These are phyloP conservation scores for Catocala nupta DNA, from an alignment of 2,888 invertebrate species.

Conservation along the genomic window DNA sequence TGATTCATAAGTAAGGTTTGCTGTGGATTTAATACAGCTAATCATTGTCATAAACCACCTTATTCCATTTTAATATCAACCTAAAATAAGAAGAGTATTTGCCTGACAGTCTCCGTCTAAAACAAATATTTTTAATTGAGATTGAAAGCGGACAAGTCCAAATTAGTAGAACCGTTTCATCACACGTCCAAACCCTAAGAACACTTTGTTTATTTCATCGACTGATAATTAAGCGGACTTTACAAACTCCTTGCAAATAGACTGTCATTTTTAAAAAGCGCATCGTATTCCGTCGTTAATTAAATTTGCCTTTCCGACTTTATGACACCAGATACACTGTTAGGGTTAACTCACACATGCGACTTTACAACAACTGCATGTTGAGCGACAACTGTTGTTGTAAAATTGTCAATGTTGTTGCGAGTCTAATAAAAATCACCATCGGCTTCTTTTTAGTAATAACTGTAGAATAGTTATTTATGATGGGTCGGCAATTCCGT, in stretches of 20 bases:
- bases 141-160: conserved; percentile 15
- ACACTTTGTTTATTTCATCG: conserved; percentile 41
- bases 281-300: conserved; percentile 64
- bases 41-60: too few relatives aligned
- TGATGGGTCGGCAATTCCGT: too few relatives aligned
- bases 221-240: conserved; percentile 45
- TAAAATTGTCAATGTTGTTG: background rate
- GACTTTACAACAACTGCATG: background rate
- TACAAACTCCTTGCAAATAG: conserved; percentile 43
- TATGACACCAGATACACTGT: conserved; percentile 48
- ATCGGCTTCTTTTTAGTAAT: too few relatives aligned
- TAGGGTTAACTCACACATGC: conserved; percentile 1
- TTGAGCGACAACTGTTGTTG: background rate
- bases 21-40: too few relatives aligned
- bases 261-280: conserved; percentile 53
- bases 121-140: conserved; percentile 6
- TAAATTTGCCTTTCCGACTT: conserved; percentile 62
- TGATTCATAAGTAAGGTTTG: too few relatives aligned
- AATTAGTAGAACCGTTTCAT: conserved; percentile 37
- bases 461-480: too few relatives aligned
- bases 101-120: background rate
- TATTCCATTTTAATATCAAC: background rate
- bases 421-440: too few relatives aligned
- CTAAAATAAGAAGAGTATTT: background rate
- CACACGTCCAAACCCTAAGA: conserved; percentile 23